Evolutionary conservation across 2,113 vertebrate species (phyloP).

Genomic region (Apus apus): DNA sequence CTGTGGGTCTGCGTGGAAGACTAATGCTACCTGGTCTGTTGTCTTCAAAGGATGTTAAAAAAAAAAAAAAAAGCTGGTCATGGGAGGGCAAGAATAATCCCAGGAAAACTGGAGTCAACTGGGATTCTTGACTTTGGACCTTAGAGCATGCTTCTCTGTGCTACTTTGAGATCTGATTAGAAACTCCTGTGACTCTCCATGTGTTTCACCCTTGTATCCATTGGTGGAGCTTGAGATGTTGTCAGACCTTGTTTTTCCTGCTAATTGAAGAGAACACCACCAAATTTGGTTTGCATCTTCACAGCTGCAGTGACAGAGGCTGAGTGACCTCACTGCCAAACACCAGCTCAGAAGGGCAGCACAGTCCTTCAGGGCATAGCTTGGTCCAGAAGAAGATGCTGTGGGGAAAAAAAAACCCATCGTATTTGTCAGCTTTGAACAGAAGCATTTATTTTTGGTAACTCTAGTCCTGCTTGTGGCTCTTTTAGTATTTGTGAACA

Average conservation of each 20-base stretch:
- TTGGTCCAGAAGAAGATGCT: background rate
- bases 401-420: fast-evolving
- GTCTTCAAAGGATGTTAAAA: background rate
- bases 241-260: background rate
- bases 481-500: background rate
- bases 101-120: background rate
- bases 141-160: background rate
- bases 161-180: background rate
- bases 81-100: background rate
- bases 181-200: background rate
- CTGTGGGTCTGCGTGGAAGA: background rate
- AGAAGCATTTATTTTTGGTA: background rate
- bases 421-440: background rate
- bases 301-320: background rate
- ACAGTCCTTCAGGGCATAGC: background rate
- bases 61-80: background rate
- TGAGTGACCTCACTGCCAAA: background rate
- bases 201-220: background rate
- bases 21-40: background rate
- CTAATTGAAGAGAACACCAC: background rate
- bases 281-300: background rate
- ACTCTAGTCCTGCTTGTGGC: background rate
- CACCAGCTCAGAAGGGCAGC: background rate
- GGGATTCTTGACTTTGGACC: background rate
- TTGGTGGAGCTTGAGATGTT: background rate